Evolutionary conservation across 2,888 invertebrate genomes (phyloP).

Genomic region (Euclidia mi): DNA sequence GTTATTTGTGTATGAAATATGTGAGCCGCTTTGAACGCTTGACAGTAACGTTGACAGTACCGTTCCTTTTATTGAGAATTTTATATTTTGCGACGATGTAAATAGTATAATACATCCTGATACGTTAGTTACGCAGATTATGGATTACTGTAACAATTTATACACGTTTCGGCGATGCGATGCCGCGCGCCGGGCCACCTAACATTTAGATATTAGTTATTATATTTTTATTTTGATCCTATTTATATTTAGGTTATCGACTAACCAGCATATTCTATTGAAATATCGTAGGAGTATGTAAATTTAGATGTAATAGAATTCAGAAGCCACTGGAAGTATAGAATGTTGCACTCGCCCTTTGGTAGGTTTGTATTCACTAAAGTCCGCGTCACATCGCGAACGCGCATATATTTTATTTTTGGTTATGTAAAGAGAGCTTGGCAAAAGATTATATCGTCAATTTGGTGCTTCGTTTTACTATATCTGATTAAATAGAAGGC

Average conservation of each 20-base stretch:
- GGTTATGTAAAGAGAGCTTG: constrained; percentile 83
- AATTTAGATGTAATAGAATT: constrained; percentile 58
- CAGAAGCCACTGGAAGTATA: constrained; percentile 51
- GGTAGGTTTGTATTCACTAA: constrained; percentile 52
- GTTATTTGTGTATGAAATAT: constrained; percentile 63
- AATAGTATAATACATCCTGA: constrained; percentile 62
- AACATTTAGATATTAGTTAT: constrained; percentile 70
- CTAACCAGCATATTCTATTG: constrained; percentile 76
- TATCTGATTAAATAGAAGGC: constrained; percentile 87
- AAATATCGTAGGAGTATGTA: constrained; percentile 61
- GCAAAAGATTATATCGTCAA: constrained; percentile 83
- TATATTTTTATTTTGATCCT: constrained; percentile 71
- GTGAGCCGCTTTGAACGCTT: constrained; percentile 60
- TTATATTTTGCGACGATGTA: constrained; percentile 72
- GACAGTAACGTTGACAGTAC: constrained; percentile 47
- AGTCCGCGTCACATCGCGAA: constrained; percentile 55
- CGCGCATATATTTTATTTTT: constrained; percentile 66
- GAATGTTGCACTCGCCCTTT: constrained; percentile 53
- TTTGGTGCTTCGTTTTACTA: constrained; percentile 87
- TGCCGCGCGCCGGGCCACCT: constrained; percentile 62
- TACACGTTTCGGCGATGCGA: constrained; percentile 48
- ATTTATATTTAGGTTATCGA: constrained; percentile 78
- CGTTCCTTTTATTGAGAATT: constrained; percentile 61
- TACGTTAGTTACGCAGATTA: constrained; percentile 42
- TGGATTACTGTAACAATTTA: constrained; percentile 47